Percentiles rank a stretch among this genome's conserved stretches.
These are phyloP conservation scores for Tauraco erythrolophus DNA, from an alignment of 2,113 vertebrate species.

Conservation along the genomic window DNA sequence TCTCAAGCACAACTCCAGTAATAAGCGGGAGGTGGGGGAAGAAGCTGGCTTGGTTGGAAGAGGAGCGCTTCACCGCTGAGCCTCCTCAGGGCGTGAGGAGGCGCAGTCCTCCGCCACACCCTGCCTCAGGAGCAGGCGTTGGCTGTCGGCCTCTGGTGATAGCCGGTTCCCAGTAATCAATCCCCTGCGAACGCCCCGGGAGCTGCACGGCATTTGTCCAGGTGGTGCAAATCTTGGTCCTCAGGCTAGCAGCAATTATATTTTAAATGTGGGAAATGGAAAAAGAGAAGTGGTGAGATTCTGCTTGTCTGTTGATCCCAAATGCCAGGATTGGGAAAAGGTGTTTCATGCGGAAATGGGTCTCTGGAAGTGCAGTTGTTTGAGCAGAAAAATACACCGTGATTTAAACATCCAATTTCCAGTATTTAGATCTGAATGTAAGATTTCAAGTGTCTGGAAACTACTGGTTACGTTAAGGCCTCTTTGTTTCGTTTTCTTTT, in stretches of 20 bases:
- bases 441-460: not conserved
- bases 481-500: not conserved
- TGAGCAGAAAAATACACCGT: not conserved
- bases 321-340: not conserved
- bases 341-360: rapidly evolving
- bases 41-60: no score
- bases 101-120: rapidly evolving
- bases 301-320: rapidly evolving
- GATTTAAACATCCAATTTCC: rapidly evolving
- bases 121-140: no score
- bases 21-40: not conserved
- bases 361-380: rapidly evolving
- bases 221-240: no score
- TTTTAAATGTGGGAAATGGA: not conserved
- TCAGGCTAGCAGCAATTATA: rapidly evolving
- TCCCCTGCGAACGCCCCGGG: rapidly evolving
- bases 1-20: no score
- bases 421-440: not conserved
- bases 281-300: not conserved
- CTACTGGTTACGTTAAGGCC: rapidly evolving
- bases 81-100: no score
- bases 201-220: rapidly evolving
- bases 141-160: no score
- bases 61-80: no score
- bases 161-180: not conserved